These are phyloP conservation scores for Aphidius gifuensis DNA, from an alignment of 1,140 invertebrate species.

Conservation along the genomic window DNA sequence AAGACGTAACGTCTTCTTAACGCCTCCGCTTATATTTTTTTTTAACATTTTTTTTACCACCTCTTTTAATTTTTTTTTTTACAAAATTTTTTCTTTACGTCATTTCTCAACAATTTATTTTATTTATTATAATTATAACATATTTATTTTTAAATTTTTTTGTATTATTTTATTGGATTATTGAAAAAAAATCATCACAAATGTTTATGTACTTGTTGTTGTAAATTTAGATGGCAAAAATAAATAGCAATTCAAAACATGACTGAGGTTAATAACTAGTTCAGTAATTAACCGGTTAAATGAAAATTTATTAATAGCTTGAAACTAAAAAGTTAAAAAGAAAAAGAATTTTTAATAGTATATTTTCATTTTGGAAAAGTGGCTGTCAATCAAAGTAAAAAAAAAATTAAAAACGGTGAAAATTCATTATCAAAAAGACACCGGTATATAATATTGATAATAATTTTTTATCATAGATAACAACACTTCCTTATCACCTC, in stretches of 20 bases:
- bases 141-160: neutral
- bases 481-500: too few species aligned
- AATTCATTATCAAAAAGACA: too few species aligned
- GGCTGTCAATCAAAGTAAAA: neutral
- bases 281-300: too few species aligned
- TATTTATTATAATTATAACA: constrained; percentile 5
- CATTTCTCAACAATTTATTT: constrained; percentile 2
- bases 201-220: too few species aligned
- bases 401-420: neutral
- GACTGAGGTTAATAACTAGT: too few species aligned
- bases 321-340: neutral
- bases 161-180: neutral
- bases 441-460: too few species aligned
- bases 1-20: constrained; percentile 5
- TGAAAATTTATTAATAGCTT: too few species aligned
- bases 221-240: too few species aligned
- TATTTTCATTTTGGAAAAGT: too few species aligned
- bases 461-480: too few species aligned
- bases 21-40: constrained; percentile 6
- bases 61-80: neutral
- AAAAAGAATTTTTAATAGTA: neutral
- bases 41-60: neutral
- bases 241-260: too few species aligned
- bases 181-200: too few species aligned
- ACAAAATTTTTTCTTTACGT: neutral